Base-by-base conservation (phyloP, 2,113 vertebrate species). In the Lasiurus borealis region DNA sequence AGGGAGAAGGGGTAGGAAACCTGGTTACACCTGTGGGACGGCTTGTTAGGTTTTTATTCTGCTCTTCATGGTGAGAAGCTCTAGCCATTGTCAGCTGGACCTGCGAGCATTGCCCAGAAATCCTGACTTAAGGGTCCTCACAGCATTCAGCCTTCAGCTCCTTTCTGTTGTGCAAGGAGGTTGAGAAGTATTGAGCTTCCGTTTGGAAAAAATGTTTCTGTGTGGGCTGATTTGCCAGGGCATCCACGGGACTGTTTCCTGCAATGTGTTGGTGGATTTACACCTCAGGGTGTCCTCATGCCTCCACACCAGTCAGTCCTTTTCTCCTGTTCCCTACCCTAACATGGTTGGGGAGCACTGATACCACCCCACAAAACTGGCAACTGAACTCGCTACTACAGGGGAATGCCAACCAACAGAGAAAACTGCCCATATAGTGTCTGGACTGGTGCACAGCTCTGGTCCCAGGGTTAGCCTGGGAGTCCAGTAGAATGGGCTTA, bases 301-400 rank as follows among this genome's bases (percentile, higher is more conserved):
- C 10, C 68, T 66, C 36, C 25, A 11, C 2, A 0, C 48, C 21
- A 25, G 21, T 48, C 9, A 13, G 21, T 54, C 18, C 21, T 0
- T 80, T 44, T 46, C 31, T 75, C 40, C 78, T 31, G 3, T 57
- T 80, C 16, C 13, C 44, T 48, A 3, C 59, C 21, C 4, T 34
- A 29, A 29, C 29, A 1, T 40, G 13, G 31, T 71, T 71, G 19
- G 93, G 9, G 68, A 11, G 59, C 50, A 27, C 77, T 44, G n/a
- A 36, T 92, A 82, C 88, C 75, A 66, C 88, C 69, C 87, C 40
- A 88, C 27, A 78, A 83, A 64, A 59, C 69, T 46, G 82, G 91
- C 76, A 75, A 57, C 36, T 21, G 46, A 85, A 75, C 46, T 86
- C 52, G 88, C 87, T 44, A 34, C 81, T 50, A 34, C 12, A 71